phyloP scores from a whole-genome alignment of 2,797 vertebrate species.

The Spinus pinus region DNA sequence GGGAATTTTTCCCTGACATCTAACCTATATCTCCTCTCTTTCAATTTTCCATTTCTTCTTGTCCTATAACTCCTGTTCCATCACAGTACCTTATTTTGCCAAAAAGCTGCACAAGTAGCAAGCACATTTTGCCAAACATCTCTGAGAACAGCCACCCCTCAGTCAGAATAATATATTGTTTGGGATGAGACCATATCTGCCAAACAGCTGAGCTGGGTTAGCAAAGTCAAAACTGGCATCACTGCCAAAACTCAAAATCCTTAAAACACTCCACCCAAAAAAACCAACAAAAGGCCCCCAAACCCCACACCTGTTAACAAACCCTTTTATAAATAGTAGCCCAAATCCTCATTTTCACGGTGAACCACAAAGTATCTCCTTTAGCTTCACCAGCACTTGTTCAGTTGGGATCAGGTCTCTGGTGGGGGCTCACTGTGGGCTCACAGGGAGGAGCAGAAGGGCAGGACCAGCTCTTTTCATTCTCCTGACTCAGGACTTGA shows the following conservation, averaged over 20 bases:
- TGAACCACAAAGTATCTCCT: background rate
- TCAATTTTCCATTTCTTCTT: background rate
- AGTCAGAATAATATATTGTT: accelerated
- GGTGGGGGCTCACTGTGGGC: accelerated
- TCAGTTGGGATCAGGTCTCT: background rate
- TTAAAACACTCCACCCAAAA: background rate
- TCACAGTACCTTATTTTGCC: background rate
- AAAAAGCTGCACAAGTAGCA: background rate
- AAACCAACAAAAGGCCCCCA: background rate
- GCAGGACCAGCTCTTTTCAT: background rate
- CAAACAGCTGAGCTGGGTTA: background rate
- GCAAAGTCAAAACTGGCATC: background rate
- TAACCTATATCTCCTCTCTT: background rate
- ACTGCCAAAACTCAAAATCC: background rate
- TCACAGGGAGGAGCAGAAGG: background rate
- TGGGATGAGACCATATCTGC: background rate
- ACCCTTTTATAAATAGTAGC: background rate
- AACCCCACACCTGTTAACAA: background rate
- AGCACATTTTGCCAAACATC: background rate
- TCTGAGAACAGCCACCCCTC: background rate
- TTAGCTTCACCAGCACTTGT: background rate
- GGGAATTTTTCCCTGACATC: background rate
- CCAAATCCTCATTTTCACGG: background rate
- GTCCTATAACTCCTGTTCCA: background rate
- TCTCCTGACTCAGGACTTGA: accelerated